Evolutionary conservation across 2,113 vertebrate species (phyloP), one percentile per base, ranked within the genome.

Genomic region (Scomber scombrus): DNA sequence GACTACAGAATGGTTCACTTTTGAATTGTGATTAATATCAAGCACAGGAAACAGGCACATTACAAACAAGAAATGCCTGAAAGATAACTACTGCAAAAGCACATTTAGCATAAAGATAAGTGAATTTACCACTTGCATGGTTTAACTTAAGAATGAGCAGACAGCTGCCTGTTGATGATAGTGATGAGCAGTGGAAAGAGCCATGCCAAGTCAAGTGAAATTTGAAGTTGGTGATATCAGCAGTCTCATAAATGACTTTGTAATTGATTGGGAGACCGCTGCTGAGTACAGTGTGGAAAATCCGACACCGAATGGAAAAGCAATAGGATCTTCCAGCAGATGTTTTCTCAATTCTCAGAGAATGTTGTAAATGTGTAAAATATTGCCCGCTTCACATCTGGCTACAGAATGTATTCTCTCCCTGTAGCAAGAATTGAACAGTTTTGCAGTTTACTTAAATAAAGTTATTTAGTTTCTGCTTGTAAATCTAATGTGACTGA

Each of bases 301-400:
- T 6, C 63, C 15, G 10, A 80, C 68, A 54, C 56, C 69, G 68
- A 75, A 77, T 75, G 72, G 81, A 86, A 90, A 90, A 79, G 55
- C 58, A 61, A 78, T 56, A 7, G 14, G 26, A 76, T 71, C 65
- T 61, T 47, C 5, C 64, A 46, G 29, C 85, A 88, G 71, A 87
- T 88, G 79, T 85, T 87, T 78, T 89, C 70, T 75, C 29, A 10
- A 85, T 82, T 56, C 72, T 61, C 70, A 55, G 47, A 78, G 31
- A n/a, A 54, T 66, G 71, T 74, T 86, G 67, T 84, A 88, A 78
- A 85, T 57, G 80, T 63, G 50, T 65, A 13, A 82, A 70, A 47
- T 65, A 61, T 72, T 72, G 40, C 71, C 50, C n/a, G 56, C 43
- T 78, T 66, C 23, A 40, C 0, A 1, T 78, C n/a, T 68, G 26